Evolutionary conservation across 2,888 invertebrate species (phyloP).

Genomic region (Philereme transversata): DNA sequence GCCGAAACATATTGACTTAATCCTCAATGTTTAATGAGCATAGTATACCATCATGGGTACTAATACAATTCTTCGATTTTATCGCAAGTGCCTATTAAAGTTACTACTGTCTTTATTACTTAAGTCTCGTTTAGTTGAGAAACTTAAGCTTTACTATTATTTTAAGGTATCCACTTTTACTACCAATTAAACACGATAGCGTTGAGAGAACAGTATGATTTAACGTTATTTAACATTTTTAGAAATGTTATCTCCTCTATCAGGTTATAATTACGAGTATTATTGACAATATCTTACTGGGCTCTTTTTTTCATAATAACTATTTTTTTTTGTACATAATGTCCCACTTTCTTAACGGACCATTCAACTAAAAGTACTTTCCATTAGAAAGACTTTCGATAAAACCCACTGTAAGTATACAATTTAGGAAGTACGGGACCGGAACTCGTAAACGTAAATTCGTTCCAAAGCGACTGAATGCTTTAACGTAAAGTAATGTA

Average conservation of each 20-base stretch:
- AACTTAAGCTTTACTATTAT: not conserved
- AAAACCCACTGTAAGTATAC: slow-evolving; percentile 50
- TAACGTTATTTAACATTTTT: not conserved
- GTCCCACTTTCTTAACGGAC: slow-evolving; percentile 33
- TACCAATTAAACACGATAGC: not conserved
- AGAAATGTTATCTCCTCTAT: too few species aligned
- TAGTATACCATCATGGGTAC: not conserved
- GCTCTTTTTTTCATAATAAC: not conserved
- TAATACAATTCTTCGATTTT: too few species aligned
- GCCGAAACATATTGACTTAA: slow-evolving; percentile 64
- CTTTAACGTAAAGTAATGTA: slow-evolving; percentile 53
- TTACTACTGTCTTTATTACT: too few species aligned
- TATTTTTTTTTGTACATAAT: slow-evolving; percentile 25
- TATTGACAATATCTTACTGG: not conserved
- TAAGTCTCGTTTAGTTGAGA: too few species aligned
- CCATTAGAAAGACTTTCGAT: slow-evolving; percentile 51
- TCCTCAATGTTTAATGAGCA: slow-evolving; percentile 43
- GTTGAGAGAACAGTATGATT: not conserved
- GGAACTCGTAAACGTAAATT: slow-evolving; percentile 63
- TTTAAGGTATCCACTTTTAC: not conserved
- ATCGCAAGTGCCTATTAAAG: too few species aligned
- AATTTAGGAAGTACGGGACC: slow-evolving; percentile 54
- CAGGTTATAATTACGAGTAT: too few species aligned
- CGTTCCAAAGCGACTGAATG: slow-evolving; percentile 56
- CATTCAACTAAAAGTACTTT: slow-evolving; percentile 42